A percentile compares a stretch with the other conserved stretches of the same genome.
These are phyloP conservation scores for Buphagus erythrorhynchus DNA, from an alignment of 2,797 vertebrate genomes.

Conservation along the genomic window DNA sequence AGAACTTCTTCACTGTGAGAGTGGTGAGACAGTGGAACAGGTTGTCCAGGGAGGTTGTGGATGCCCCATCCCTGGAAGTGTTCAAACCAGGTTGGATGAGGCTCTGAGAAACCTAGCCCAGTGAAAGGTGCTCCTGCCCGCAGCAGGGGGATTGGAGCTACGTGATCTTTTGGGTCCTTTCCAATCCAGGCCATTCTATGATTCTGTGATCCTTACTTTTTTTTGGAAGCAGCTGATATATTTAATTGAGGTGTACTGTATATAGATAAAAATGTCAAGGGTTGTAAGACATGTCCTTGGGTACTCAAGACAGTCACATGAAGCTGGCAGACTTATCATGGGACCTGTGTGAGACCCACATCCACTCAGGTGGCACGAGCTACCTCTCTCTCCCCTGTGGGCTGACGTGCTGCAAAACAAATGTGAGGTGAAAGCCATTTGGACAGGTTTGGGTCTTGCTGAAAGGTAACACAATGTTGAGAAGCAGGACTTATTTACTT, in stretches of 20 bases:
- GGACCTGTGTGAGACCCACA: not conserved
- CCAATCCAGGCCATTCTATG: not conserved
- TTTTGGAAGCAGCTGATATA: not conserved
- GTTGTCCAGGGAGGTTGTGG: not conserved
- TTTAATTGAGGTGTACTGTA: not conserved
- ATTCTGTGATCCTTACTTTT: not conserved
- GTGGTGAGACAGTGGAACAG: not conserved
- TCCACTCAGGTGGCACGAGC: not conserved
- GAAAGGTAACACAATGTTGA: not conserved
- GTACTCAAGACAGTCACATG: not conserved
- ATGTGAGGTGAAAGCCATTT: not conserved
- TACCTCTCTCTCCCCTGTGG: not conserved
- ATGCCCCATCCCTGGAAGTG: not conserved
- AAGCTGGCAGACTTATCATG: not conserved
- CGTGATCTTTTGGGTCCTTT: not conserved
- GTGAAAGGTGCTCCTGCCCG: not conserved
- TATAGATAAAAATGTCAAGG: not conserved
- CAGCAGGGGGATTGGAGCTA: fast-evolving
- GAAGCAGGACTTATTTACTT: not conserved
- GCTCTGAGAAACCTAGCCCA: not conserved
- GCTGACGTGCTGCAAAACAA: not conserved
- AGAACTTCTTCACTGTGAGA: not conserved
- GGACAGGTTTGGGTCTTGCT: not conserved
- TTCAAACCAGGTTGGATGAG: not conserved
- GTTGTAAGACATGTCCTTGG: not conserved